phyloP scores from a whole-genome alignment of 2,113 vertebrate species.

The Epinephelus moara region DNA sequence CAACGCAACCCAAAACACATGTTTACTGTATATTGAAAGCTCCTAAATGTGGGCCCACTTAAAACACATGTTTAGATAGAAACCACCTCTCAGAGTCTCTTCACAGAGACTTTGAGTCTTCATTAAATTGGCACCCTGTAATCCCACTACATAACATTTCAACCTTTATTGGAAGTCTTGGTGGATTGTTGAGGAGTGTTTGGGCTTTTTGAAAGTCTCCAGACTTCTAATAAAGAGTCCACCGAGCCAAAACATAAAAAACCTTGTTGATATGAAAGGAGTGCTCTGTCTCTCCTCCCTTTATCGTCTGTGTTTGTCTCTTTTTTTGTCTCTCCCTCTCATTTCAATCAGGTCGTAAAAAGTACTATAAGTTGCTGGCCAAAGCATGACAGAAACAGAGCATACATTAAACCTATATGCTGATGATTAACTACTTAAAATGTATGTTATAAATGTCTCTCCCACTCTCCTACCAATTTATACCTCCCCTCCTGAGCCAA shows the following conservation, averaged over 20 bases:
- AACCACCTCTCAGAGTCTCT: slow-evolving; percentile 26
- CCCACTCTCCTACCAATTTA: neutral
- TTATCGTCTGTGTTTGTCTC: slow-evolving; percentile 5
- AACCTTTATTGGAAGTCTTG: slow-evolving; percentile 58
- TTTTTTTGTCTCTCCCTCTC: slow-evolving; percentile 3
- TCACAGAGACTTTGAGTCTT: slow-evolving; percentile 42
- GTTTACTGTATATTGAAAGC: slow-evolving; percentile 56
- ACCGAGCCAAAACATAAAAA: slow-evolving; percentile 30
- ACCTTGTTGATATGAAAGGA: slow-evolving; percentile 22
- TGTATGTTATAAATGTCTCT: neutral
- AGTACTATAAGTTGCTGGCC: neutral
- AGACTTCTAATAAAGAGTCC: slow-evolving; percentile 54
- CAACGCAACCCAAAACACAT: slow-evolving; percentile 56
- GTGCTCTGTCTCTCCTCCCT: neutral
- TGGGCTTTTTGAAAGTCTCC: slow-evolving; percentile 50
- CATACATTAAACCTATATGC: slow-evolving; percentile 6
- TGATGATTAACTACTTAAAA: slow-evolving; percentile 20
- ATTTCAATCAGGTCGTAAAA: slow-evolving; percentile 12
- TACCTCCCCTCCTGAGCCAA: neutral
- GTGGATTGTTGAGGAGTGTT: slow-evolving; percentile 48
- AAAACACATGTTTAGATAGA: slow-evolving; percentile 62
- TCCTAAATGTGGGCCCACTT: slow-evolving; percentile 28
- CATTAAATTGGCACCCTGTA: slow-evolving; percentile 61
- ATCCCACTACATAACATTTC: slow-evolving; percentile 55
- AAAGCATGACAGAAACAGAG: slow-evolving; percentile 2